Base-by-base conservation (phyloP, 2,888 invertebrate genomes). In the Melanchra persicariae region DNA sequence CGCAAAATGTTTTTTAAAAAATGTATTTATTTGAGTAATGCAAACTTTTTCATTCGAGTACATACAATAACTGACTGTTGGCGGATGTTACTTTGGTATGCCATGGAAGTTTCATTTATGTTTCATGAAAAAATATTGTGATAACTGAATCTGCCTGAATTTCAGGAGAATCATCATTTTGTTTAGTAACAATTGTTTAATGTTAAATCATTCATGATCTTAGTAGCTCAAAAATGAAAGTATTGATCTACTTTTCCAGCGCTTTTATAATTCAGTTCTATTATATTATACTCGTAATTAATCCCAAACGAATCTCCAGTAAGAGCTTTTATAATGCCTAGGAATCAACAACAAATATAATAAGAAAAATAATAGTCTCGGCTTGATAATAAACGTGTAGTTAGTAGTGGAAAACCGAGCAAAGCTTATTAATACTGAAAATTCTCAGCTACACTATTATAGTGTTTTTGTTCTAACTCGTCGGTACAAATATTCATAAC, bases 391-490 rank as follows among this genome's bases (percentile, higher is more conserved):
- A 72, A 72, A 75, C 26, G 10, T 34, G 52, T 49, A 62, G 52
- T 72, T 71, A 47, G 61, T 47, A 47, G 30, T 58, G 58, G 34
- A 62, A 78, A 58, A 62, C 61, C 17, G 40, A 52, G 79, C 34
- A 45, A 59, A 71, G 52, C 72, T 75, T 63, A 75, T 59, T 59
- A 62, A 71, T 52, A 59, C 62, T 61, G 57, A 71, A 78, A 78
- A 71, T 26, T 71, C 40, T 52, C 49, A 19, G 40, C 70, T 51
- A 37, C 55, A 51, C 22, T 45, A 57, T 61, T 70, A 47, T 55
- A 40, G 55, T 40, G 63, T 24, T 37, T 79, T 57, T 60, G 49
- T 76, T 79, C 45, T 60, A 73, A 57, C 65, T 65, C 17, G 51
- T 52, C 19, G 43, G 51, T 49, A 34, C 22, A 58, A 66, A 74